A percentile compares a stretch with the other conserved stretches of the same genome.
phyloP scores from a whole-genome alignment of 2,888 invertebrate species.

The Mongoloraphidia duomilia region DNA sequence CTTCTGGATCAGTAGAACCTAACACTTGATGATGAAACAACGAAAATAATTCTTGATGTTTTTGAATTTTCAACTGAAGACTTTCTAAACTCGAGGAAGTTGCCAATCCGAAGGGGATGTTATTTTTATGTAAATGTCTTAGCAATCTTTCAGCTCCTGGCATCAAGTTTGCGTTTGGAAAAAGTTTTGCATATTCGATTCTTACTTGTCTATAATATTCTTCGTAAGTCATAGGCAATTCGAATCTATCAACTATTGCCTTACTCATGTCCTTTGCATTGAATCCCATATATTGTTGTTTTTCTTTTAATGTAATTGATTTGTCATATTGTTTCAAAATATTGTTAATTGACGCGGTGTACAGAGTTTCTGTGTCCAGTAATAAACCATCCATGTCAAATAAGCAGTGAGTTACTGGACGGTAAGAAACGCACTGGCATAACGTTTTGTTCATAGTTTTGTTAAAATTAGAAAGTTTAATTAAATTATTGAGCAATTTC shows the following conservation, averaged over 20 bases:
- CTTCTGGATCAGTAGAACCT: constrained; percentile 71
- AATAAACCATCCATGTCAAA: background rate
- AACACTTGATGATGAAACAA: constrained; percentile 65
- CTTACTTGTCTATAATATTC: too few species aligned
- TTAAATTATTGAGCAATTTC: too few species aligned
- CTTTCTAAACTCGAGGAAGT: constrained; percentile 68
- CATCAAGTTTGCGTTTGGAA: background rate
- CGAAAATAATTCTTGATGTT: constrained; percentile 48
- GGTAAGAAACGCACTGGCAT: background rate
- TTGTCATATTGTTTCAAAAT: background rate
- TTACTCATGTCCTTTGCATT: too few species aligned
- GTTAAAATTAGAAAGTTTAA: too few species aligned
- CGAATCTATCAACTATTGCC: too few species aligned
- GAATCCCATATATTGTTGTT: too few species aligned
- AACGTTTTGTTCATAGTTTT: too few species aligned
- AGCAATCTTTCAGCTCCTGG: constrained; percentile 62
- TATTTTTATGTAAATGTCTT: constrained; percentile 53
- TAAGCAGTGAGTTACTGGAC: background rate
- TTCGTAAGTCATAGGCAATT: too few species aligned
- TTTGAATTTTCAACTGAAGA: constrained; percentile 52
- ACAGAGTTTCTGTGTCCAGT: background rate
- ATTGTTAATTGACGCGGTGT: background rate
- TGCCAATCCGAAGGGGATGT: constrained; percentile 74
- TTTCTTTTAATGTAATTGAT: background rate
- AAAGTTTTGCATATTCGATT: too few species aligned